Base-by-base conservation (phyloP, 1,140 invertebrate genomes). In the Paraescarpia echinospica region DNA sequence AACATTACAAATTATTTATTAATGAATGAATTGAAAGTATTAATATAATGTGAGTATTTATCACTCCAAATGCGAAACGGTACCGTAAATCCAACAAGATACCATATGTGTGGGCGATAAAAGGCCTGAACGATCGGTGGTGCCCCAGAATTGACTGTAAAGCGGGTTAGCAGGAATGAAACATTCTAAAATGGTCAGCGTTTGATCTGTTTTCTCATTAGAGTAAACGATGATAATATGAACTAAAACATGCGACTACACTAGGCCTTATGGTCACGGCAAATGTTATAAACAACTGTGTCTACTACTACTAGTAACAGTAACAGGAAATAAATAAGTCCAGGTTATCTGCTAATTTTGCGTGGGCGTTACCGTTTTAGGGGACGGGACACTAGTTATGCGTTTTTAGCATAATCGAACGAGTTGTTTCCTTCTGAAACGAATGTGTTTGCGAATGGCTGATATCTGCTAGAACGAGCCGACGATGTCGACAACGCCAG, bases 281-380 rank as follows among this genome's bases (percentile, higher is more conserved):
- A 77, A 31, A 77, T 77, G 22, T 77, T 77, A 27, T 4, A 77
- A 51, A 51, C 48, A 51, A 51, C 41, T 31, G 59, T 77, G 59
- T 77, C 14, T 77, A 77, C 59, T n/a, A n/a, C n/a, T n/a, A n/a
- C n/a, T n/a, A n/a, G n/a, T n/a, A n/a, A n/a, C n/a, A n/a, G n/a
- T n/a, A n/a, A n/a, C 59, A 77, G 59, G 59, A 77, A 77, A 77
- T 77, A 0, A 77, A 4, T 77, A 77, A 77, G 59, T 18, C 41
- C 41, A 12, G 41, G 41, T 41, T 41, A 41, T 41, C 41, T 41
- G 59, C 27, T 77, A 12, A 77, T 77, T 27, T 77, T 18, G 59
- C 59, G 59, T 77, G 59, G 59, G 59, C 59, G 59, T 77, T 77
- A 77, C 59, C 59, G 59, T 77, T 77, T 77, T 77, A 77, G 59